These are phyloP conservation scores for Marasmarcha lunaedactyla DNA, from an alignment of 2,888 invertebrate species.

Conservation along the genomic window DNA sequence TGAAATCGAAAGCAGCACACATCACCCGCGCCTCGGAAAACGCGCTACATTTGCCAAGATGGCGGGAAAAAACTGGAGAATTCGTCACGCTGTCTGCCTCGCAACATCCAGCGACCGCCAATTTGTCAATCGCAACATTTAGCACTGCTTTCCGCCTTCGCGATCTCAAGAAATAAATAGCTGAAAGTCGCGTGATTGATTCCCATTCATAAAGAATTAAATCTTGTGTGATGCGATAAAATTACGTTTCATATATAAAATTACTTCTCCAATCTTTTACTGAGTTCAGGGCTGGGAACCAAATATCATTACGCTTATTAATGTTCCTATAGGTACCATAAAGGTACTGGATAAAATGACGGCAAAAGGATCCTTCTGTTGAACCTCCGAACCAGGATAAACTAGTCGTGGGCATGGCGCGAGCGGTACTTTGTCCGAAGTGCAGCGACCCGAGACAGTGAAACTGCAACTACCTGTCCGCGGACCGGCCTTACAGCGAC, in stretches of 20 bases:
- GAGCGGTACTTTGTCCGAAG: slow-evolving; percentile 16
- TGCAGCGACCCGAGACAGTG: slow-evolving; percentile 52
- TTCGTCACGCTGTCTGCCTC: slow-evolving; percentile 44
- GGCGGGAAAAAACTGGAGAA: slow-evolving; percentile 48
- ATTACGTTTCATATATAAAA: background rate
- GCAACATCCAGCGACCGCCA: slow-evolving; percentile 33
- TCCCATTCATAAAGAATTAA: background rate
- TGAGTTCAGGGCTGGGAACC: no score
- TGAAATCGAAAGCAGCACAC: slow-evolving; percentile 60
- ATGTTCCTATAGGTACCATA: no score
- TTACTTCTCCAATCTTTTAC: no score
- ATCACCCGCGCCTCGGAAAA: slow-evolving; percentile 39
- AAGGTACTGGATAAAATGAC: no score
- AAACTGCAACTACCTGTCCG: slow-evolving; percentile 41
- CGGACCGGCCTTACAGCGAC: slow-evolving; percentile 23
- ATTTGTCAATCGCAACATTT: slow-evolving; percentile 40
- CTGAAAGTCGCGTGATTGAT: slow-evolving; percentile 5
- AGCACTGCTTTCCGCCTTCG: slow-evolving; percentile 21
- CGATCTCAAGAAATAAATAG: slow-evolving; percentile 17
- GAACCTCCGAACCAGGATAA: slow-evolving; percentile 1
- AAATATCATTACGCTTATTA: no score
- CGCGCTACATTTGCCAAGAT: slow-evolving; percentile 52
- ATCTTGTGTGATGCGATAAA: background rate
- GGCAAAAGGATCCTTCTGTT: no score
- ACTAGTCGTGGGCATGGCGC: slow-evolving; percentile 7